These are phyloP conservation scores for Moxostoma hubbsi DNA, from an alignment of 2,797 vertebrate species.

Conservation along the genomic window DNA sequence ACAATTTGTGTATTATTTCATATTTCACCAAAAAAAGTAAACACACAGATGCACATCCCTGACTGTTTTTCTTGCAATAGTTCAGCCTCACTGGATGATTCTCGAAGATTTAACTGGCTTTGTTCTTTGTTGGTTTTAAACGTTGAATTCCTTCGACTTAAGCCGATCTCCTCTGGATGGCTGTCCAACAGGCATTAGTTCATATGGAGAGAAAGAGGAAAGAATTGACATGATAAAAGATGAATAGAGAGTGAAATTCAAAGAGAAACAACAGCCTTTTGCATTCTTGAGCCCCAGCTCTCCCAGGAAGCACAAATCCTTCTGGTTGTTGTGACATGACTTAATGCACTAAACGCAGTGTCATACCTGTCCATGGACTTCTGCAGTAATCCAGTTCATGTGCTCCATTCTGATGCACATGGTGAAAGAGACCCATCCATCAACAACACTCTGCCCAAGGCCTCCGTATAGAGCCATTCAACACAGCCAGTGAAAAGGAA, in stretches of 20 bases:
- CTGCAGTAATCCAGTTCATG: conserved; percentile 35
- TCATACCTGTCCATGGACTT: conserved; percentile 33
- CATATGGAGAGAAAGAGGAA: conserved; percentile 22
- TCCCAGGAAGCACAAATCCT: conserved; percentile 38
- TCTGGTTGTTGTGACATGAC: conserved; percentile 26
- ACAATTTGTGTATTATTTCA: conserved; percentile 57
- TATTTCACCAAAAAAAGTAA: conserved; percentile 32
- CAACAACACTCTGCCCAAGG: not conserved
- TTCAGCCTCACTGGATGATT: conserved; percentile 22
- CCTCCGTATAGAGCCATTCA: not conserved
- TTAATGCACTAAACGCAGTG: conserved; percentile 16
- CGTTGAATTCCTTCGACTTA: conserved; percentile 33
- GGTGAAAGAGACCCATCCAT: conserved; percentile 34
- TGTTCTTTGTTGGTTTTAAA: conserved; percentile 48
- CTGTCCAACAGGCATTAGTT: conserved; percentile 39
- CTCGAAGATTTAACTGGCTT: conserved; percentile 25
- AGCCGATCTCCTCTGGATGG: conserved; percentile 14
- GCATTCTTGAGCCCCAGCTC: conserved; percentile 21
- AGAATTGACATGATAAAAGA: conserved; percentile 33
- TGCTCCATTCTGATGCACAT: conserved; percentile 15
- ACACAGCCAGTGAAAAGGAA: conserved; percentile 2
- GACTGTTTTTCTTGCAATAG: conserved; percentile 35
- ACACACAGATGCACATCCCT: conserved; percentile 15
- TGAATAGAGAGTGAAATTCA: conserved; percentile 27
- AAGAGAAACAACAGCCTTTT: conserved; percentile 20